Evolutionary conservation across 2,113 vertebrate genomes (phyloP), one percentile per base, ranked within the genome.

Genomic region (Dunckerocampus dactyliophorus): DNA sequence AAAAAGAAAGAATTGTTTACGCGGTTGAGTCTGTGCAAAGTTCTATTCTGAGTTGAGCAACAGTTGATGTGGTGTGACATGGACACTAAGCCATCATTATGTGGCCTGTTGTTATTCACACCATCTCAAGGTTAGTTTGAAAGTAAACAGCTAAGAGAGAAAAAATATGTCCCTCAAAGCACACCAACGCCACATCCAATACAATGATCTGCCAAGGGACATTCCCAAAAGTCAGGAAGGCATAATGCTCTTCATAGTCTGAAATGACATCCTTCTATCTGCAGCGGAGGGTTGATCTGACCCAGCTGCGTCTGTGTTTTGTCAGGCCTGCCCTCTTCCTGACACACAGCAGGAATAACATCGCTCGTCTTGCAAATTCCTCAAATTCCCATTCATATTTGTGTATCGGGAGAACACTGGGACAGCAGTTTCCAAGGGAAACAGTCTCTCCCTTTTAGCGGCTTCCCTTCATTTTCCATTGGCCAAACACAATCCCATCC

Each of bases 321-420:
- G 63, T 80, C 79, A 84, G 79, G 75, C 71, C 60, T 50, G 80
- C 83, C 81, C 73, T 82, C 63, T 83, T 76, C 80, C 77, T 80
- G 74, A 81, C 69, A 66, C 71, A n/a, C 47, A 20, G 50, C 0
- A 46, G 69, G 67, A 83, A 87, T 61, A 83, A 84, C 81, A 81
- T 53, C 51, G 39, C 67, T 62, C 43, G 65, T 67, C 34, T 52
- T 62, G 60, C 64, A 76, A 69, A 88, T 84, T 83, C 88, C 80
- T 72, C 43, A 69, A 54, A 83, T 81, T 81, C 81, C 61, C 73
- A 2, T 39, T 69, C 0, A 43, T 62, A 45, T 65, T 61, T 64
- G 70, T 51, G 57, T 21, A 64, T 62, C 0, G n/a, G 45, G 34
- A 54, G 61, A 75, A 78, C 68, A 70, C 59, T 66, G 58, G 28